phyloP scores from a whole-genome alignment of 2,888 invertebrate genomes.

The Tenthredo scrophulariae region DNA sequence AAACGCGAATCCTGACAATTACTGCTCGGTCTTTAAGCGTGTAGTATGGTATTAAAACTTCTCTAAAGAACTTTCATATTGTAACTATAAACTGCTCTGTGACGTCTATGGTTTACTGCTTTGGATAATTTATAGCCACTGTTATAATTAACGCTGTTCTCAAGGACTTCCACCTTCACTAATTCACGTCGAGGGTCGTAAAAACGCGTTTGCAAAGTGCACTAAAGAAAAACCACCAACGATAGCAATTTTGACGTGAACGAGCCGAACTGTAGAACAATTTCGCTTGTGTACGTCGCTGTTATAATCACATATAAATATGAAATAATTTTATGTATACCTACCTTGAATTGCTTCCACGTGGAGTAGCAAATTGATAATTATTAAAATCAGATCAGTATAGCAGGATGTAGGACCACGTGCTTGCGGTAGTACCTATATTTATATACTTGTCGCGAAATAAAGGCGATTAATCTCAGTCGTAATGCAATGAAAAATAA shows the following conservation, averaged over 20 bases:
- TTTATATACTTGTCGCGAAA: slow-evolving; percentile 50
- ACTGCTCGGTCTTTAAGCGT: slow-evolving; percentile 17
- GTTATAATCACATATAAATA: neutral
- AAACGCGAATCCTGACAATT: slow-evolving; percentile 36
- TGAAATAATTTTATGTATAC: neutral
- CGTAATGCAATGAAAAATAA: slow-evolving; percentile 51
- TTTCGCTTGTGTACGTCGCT: neutral
- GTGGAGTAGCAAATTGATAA: neutral
- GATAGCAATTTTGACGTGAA: slow-evolving; percentile 29
- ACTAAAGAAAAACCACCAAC: slow-evolving; percentile 11
- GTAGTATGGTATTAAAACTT: slow-evolving; percentile 28
- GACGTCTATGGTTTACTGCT: slow-evolving; percentile 46
- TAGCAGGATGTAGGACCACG: neutral
- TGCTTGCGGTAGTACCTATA: slow-evolving; percentile 13
- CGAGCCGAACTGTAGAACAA: slow-evolving; percentile 7
- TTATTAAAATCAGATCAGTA: slow-evolving; percentile 21
- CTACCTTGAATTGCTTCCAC: neutral
- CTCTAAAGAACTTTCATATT: slow-evolving; percentile 45
- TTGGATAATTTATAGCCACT: slow-evolving; percentile 60
- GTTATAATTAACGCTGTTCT: slow-evolving; percentile 63
- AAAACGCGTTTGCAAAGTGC: slow-evolving; percentile 55
- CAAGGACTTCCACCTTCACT: slow-evolving; percentile 59
- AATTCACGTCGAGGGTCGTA: slow-evolving; percentile 62
- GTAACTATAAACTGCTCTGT: slow-evolving; percentile 40
- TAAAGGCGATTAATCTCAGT: slow-evolving; percentile 48